Base-by-base conservation (phyloP, 2,113 vertebrate genomes). In the Gila orcuttii region DNA sequence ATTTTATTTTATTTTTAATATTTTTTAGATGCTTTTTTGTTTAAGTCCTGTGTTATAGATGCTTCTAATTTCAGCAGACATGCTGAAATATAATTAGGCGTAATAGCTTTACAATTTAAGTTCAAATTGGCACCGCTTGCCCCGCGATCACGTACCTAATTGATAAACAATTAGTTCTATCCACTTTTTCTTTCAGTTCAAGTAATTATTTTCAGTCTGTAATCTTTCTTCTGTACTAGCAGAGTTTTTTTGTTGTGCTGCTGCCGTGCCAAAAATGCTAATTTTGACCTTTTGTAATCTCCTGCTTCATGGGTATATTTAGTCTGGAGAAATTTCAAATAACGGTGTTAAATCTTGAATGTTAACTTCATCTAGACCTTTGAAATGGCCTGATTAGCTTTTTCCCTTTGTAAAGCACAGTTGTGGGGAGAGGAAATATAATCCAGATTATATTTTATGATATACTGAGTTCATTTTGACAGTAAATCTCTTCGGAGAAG, bases 361-460 rank as follows among this genome's bases (percentile, higher is more conserved):
- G 45, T 64, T 77, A 84, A 84, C 39, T 84, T 45, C 36, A 84
- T 76, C 83, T 64, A 75, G 82, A 84, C 82, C 59, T 84, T 84
- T 75, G 47, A 17, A 60, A 81, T 31, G 19, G 60, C 42, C 62
- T 36, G 79, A 82, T 50, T 45, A 47, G 36, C 33, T 19, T 33
- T 9, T 15, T 3, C n/a, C 3, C 62, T 33, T 6, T 10, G 6
- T 68, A 69, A 45, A 83, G 31, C 42, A 55, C 19, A 69, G 25
- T 47, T 33, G 36, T 47, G 33, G n/a, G 12, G 55, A 79, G 17
- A 36, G 33, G 7, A 62, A 79, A 62, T n/a, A 23, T 25, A 45
- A 42, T 79, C 57, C 12, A 60, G 57, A 62, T 79, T 42, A 79
- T 79, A 39, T 21, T 25, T 47, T 47, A 74, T 74, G 71, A 74